Evolutionary conservation across 2,113 vertebrate genomes (phyloP).

Genomic region (Neodontobutis hainanensis): DNA sequence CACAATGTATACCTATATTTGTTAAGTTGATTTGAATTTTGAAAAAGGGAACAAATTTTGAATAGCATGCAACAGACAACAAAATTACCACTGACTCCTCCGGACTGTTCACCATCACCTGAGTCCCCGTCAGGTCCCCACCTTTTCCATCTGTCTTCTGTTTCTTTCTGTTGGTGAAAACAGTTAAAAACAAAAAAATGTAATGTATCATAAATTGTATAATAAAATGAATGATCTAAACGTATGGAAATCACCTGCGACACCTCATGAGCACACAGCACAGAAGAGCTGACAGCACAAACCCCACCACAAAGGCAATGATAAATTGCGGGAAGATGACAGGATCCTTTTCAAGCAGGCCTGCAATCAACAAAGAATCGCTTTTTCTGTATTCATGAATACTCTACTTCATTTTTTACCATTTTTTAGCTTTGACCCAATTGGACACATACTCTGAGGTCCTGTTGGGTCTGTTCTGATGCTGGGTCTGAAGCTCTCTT

Average conservation of each 20-base stretch:
- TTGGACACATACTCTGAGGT: too few species aligned
- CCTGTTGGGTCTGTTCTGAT: too few species aligned
- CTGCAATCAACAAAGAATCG: neutral
- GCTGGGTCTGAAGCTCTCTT: neutral
- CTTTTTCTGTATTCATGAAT: too few species aligned
- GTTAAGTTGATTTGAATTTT: too few species aligned
- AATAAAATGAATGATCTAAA: neutral
- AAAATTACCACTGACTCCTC: constrained; percentile 37
- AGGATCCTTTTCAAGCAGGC: rapidly evolving
- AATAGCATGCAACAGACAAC: too few species aligned
- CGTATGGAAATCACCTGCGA: constrained; percentile 26
- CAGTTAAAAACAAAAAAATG: neutral
- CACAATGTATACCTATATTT: too few species aligned
- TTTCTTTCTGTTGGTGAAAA: constrained; percentile 25
- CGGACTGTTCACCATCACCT: constrained; percentile 53
- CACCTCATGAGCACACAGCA: constrained; percentile 36
- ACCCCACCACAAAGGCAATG: constrained; percentile 51
- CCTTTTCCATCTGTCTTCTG: constrained; percentile 6
- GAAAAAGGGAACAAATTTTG: too few species aligned
- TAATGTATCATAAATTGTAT: neutral
- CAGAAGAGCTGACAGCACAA: constrained; percentile 30
- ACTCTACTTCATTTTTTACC: neutral
- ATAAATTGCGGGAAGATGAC: neutral
- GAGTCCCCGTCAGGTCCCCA: neutral
- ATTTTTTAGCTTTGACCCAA: neutral